These are phyloP conservation scores for Pardalotus punctatus DNA, from an alignment of 2,113 vertebrate genomes.

Conservation along the genomic window DNA sequence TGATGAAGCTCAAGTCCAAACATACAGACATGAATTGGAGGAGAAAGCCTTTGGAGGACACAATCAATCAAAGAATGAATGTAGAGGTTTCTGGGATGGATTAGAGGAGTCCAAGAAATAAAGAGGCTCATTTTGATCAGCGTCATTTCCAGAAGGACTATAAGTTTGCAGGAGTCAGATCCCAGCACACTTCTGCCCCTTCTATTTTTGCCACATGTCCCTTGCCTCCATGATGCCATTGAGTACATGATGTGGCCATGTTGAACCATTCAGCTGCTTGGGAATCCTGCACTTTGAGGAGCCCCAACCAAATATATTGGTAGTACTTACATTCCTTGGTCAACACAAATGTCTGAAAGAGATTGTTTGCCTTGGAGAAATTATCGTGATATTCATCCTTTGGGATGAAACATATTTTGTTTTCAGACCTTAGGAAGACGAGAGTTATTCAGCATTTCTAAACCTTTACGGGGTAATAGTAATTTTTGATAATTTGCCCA, in stretches of 20 bases:
- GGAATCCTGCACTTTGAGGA: neutral
- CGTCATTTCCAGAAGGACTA: neutral
- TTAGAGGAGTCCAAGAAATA: neutral
- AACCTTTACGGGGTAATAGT: neutral
- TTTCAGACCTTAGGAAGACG: neutral
- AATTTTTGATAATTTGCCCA: neutral
- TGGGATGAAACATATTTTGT: neutral
- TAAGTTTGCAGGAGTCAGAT: neutral
- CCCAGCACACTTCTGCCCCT: neutral
- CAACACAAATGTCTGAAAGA: neutral
- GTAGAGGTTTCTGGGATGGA: neutral
- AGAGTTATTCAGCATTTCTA: neutral
- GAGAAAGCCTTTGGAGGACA: neutral
- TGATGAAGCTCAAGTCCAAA: neutral
- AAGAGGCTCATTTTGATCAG: neutral
- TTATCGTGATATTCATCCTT: accelerated
- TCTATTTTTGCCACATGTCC: neutral
- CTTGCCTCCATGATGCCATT: neutral
- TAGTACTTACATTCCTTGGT: neutral
- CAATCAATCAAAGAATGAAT: neutral
- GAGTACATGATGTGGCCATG: neutral
- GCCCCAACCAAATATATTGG: neutral
- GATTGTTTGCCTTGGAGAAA: neutral
- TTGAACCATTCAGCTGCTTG: neutral
- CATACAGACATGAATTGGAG: neutral